A percentile compares a stretch with the other conserved stretches of the same genome.
Evolutionary conservation across 2,888 invertebrate species (phyloP).

Genomic region (Volucella inflata): DNA sequence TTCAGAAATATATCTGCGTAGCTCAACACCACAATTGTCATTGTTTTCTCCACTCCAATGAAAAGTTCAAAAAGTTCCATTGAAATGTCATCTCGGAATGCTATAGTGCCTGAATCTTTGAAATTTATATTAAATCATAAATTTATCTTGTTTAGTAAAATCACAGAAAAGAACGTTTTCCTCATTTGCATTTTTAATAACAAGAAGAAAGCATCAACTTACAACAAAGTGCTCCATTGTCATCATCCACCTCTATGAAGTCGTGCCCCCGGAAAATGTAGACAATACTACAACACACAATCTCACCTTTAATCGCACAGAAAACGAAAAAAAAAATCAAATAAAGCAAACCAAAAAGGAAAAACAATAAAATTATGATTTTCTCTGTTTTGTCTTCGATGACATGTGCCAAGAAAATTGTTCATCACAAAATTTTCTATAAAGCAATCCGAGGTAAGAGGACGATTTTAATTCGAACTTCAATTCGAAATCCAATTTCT

Average conservation of each 20-base stretch:
- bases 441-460: slow-evolving; percentile 19
- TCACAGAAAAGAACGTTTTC: background rate
- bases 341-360: slow-evolving; percentile 27
- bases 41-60: too few relatives aligned
- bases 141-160: background rate
- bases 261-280: background rate
- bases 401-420: slow-evolving; percentile 58
- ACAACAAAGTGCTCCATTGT: slow-evolving; percentile 26
- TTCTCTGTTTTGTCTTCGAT: slow-evolving; percentile 12
- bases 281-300: slow-evolving; percentile 44
- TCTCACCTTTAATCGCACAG: slow-evolving; percentile 34
- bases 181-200: slow-evolving; percentile 57
- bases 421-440: slow-evolving; percentile 54
- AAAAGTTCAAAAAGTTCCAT: background rate
- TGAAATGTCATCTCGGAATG: background rate
- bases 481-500: slow-evolving; percentile 43
- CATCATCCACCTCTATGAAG: slow-evolving; percentile 12
- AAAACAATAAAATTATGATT: slow-evolving; percentile 53
- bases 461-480: background rate
- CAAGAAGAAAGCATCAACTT: slow-evolving; percentile 17
- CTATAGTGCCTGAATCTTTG: background rate
- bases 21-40: too few relatives aligned
- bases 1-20: too few relatives aligned
- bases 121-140: slow-evolving; percentile 15
- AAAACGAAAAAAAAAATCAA: slow-evolving; percentile 32